phyloP scores from a whole-genome alignment of 2,113 vertebrate genomes.

The Stomatorhinus ivindoensis region DNA sequence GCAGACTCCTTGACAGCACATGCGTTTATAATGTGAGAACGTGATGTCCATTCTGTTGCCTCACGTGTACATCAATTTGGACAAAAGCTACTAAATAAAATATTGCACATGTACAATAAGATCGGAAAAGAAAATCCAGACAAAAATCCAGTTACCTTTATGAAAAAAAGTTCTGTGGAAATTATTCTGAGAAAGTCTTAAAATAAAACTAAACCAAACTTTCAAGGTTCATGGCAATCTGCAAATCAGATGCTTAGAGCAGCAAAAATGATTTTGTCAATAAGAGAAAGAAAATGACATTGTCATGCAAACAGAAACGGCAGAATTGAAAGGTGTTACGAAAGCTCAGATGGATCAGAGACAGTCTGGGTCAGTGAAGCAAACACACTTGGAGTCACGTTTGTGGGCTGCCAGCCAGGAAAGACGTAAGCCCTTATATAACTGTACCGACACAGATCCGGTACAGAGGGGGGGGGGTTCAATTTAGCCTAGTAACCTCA shows the following conservation, averaged over 20 bases:
- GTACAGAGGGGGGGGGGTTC: background rate
- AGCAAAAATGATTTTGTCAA: background rate
- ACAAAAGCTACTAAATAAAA: too few species aligned
- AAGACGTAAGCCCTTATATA: conserved; percentile 18
- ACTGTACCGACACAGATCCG: conserved; percentile 19
- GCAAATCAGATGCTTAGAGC: background rate
- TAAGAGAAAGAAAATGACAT: background rate
- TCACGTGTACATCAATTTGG: background rate
- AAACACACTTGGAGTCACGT: conserved; percentile 19
- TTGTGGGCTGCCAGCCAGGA: conserved; percentile 3
- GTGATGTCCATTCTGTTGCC: background rate
- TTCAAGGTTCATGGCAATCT: background rate
- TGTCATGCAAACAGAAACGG: background rate
- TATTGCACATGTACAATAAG: background rate
- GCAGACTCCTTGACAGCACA: background rate
- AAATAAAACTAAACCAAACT: background rate
- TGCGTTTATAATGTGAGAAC: background rate
- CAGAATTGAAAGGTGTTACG: background rate
- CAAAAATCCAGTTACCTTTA: background rate
- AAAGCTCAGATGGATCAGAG: background rate
- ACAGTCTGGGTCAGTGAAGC: background rate
- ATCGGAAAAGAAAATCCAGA: background rate
- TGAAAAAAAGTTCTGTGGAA: background rate
- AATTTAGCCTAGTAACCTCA: conserved; percentile 21
- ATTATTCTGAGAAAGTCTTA: background rate